Evolutionary conservation across 2,888 invertebrate genomes (phyloP), one percentile per base, ranked within the genome.

Genomic region (Plusia festucae): DNA sequence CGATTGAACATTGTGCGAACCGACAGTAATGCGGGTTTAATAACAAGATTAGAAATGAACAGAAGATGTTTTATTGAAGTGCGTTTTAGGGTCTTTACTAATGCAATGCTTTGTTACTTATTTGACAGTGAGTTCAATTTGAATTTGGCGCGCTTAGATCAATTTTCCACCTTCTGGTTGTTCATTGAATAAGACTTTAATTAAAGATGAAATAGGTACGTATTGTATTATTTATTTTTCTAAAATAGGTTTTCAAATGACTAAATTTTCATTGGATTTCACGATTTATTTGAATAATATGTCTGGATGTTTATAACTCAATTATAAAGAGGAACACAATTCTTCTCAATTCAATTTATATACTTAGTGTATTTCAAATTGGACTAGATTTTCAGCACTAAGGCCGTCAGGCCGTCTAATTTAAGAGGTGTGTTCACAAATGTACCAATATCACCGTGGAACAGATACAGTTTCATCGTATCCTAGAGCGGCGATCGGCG

Each of bases 401-500:
- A 68, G 73, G 77, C 65, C 70, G 54, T 63, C 80, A 68, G 73
- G 77, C 65, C 70, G 54, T 63, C 80, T 76, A 68, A 76, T 67
- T 66, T 76, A 62, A 76, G 67, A 69, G 64, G 51, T 53, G 55
- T 56, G 61, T 64, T 70, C 49, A 72, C 57, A 60, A 53, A 66
- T 67, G 70, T 68, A 68, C 51, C 60, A 73, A 81, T 71, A 71
- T 78, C 71, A 76, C 68, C 76, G 71, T 62, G 64, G 73, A 71
- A 57, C 71, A 77, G 70, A 63, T 71, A 74, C 65, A 68, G 63
- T 82, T 73, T 57, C 72, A 79, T 78, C 68, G 74, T 77, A 81
- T 79, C 79, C 81, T 81, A 83, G 80, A 83, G 2, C 24, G 24
- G 85, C 70, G 80, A 76, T 73, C 72, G 75, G 72, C 68, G 70